phyloP scores from a whole-genome alignment of 2,888 invertebrate species.

The Lottia gigantea region DNA sequence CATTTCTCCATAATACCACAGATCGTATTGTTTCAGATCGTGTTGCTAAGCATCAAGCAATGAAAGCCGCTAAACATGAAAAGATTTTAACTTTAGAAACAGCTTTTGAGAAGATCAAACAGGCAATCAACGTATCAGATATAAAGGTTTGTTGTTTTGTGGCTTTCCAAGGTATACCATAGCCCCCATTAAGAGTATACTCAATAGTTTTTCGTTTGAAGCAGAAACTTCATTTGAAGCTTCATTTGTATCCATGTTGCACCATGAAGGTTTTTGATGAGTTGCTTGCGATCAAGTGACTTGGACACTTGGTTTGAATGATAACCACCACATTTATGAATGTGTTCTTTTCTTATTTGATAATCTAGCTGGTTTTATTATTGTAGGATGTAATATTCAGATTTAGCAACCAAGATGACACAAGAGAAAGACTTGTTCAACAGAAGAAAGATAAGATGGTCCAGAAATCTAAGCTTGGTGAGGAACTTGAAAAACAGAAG shows the following conservation, averaged over 20 bases:
- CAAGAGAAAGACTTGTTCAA: constrained; percentile 33
- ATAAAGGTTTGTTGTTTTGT: constrained; percentile 39
- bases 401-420: constrained; percentile 43
- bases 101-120: constrained; percentile 51
- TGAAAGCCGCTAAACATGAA: constrained; percentile 40
- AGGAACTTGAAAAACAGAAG: constrained; percentile 41
- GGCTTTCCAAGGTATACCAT: too few relatives aligned
- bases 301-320: too few relatives aligned
- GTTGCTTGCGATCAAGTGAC: too few relatives aligned
- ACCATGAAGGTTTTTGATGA: too few relatives aligned
- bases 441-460: constrained; percentile 43
- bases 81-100: constrained; percentile 48
- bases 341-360: too few relatives aligned
- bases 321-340: too few relatives aligned
- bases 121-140: constrained; percentile 52
- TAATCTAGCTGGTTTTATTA: too few relatives aligned
- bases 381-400: constrained; percentile 51
- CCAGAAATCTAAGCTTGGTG: constrained; percentile 34
- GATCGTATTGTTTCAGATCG: background rate
- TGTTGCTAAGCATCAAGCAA: constrained; percentile 27
- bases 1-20: too few relatives aligned
- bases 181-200: too few relatives aligned
- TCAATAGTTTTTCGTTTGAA: too few relatives aligned
- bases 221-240: too few relatives aligned
- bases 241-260: too few relatives aligned